Evolutionary conservation across 2,888 invertebrate genomes (phyloP).

Genomic region (Rhabditoides inermis): DNA sequence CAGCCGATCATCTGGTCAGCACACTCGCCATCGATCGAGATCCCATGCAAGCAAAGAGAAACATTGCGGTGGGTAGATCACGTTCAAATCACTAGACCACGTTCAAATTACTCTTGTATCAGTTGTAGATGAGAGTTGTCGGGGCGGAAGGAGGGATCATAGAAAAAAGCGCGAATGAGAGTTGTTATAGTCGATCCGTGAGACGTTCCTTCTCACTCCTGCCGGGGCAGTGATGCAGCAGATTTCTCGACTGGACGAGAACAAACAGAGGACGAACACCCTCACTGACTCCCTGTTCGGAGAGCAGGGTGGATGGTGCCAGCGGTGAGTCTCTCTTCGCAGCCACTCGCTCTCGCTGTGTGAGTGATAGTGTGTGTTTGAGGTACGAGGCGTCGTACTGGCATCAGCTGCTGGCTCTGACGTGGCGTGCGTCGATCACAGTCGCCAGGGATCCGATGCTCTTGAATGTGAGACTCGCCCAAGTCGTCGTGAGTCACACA

Average conservation of each 20-base stretch:
- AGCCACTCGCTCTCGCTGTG: no score
- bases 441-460: conserved; percentile 61
- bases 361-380: conserved; percentile 4
- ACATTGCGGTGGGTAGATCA: no score
- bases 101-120: no score
- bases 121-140: no score
- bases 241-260: conserved; percentile 7
- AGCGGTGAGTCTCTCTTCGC: no score
- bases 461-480: conserved; percentile 76
- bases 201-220: conserved; percentile 27
- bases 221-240: conserved; percentile 23
- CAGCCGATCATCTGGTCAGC: conserved; percentile 54
- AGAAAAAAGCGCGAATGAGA: neutral
- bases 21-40: conserved; percentile 46
- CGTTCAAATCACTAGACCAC: no score
- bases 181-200: conserved; percentile 33
- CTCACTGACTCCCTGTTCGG: conserved; percentile 1
- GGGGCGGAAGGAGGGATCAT: neutral
- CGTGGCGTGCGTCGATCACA: conserved; percentile 67
- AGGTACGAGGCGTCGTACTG: conserved; percentile 28
- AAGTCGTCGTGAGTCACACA: conserved; percentile 74
- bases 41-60: no score
- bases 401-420: conserved; percentile 23
- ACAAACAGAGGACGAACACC: conserved; percentile 1
- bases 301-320: no score